phyloP scores from a whole-genome alignment of 2,888 invertebrate genomes.

The Lepidochrysops patricia region DNA sequence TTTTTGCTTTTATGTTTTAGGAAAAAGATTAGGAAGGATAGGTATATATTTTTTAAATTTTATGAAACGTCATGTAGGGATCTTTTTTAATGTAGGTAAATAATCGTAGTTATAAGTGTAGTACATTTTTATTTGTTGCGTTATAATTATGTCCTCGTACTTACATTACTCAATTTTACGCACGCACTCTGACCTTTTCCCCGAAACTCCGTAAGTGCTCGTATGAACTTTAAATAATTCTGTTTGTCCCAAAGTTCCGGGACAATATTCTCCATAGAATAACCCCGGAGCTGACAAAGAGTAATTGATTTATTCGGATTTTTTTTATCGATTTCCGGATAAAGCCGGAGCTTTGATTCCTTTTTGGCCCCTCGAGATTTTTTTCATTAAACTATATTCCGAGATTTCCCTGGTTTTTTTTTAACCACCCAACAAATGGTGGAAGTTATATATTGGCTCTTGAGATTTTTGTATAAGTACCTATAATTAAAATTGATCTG shows the following conservation, averaged over 20 bases:
- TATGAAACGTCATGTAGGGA: too few species aligned
- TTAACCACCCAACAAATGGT: too few species aligned
- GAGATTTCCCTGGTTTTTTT: not conserved
- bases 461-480: too few species aligned
- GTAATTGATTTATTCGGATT: conserved; percentile 1
- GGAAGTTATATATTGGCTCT: too few species aligned
- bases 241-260: not conserved
- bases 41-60: too few species aligned
- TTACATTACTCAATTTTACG: not conserved
- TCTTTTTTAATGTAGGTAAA: too few species aligned
- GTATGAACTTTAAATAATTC: conserved; percentile 3
- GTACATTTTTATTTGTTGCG: too few species aligned
- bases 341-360: not conserved
- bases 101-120: too few species aligned
- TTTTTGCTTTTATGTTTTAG: too few species aligned
- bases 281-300: not conserved
- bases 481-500: too few species aligned
- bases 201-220: not conserved
- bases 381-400: conserved; percentile 1
- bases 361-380: not conserved
- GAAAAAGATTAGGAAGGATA: too few species aligned
- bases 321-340: not conserved
- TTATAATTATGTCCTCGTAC: too few species aligned
- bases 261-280: not conserved
- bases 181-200: not conserved